Percentiles rank a stretch among this genome's conserved stretches.
These are phyloP conservation scores for Gymnodraco acuticeps DNA, from an alignment of 2,797 vertebrate species.

Conservation along the genomic window DNA sequence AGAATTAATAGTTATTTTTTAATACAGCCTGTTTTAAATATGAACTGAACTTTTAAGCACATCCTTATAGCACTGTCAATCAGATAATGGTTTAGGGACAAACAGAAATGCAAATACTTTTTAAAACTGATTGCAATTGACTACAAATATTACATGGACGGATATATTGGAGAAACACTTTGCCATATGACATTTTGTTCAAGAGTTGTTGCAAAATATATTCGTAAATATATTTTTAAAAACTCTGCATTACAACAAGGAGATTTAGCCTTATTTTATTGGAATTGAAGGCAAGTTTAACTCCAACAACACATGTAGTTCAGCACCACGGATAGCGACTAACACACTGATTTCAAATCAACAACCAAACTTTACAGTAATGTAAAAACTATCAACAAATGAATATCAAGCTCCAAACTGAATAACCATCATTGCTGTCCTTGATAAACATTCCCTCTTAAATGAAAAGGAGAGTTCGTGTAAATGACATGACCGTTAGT, in stretches of 20 bases:
- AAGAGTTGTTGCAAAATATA: neutral
- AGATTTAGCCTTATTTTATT: neutral
- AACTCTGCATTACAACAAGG: no score
- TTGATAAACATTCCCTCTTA: no score
- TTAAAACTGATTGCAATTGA: neutral
- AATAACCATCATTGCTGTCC: no score
- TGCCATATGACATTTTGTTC: no score
- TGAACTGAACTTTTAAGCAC: neutral
- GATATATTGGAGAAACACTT: neutral
- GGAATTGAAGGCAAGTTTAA: neutral
- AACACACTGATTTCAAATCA: no score
- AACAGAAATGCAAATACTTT: neutral
- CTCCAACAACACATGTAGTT: neutral
- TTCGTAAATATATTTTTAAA: neutral
- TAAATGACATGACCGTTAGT: no score
- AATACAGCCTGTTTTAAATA: neutral
- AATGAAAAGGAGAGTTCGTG: no score
- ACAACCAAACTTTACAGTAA: no score
- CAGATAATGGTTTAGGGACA: neutral
- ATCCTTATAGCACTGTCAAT: neutral
- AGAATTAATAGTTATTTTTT: no score
- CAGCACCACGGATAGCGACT: conserved; percentile 3
- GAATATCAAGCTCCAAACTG: no score
- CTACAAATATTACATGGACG: neutral
- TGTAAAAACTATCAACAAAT: no score